Conservation (phyloP, 2,888 invertebrate species). For the Autographa gamma region DNA sequence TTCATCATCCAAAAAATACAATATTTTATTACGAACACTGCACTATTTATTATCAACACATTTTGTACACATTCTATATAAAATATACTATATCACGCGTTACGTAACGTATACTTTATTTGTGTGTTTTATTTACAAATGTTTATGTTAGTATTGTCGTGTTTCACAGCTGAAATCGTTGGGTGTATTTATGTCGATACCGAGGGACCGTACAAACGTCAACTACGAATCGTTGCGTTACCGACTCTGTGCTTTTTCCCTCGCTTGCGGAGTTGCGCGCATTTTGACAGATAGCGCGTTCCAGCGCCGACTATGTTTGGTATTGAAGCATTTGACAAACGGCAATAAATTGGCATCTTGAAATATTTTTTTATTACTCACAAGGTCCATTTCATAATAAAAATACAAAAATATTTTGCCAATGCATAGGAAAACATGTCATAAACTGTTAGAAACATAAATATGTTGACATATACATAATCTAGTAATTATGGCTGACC, state of each 20-base stretch:
- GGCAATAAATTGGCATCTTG: no score
- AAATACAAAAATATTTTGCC: no score
- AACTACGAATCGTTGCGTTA: conserved; percentile 26
- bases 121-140: conserved; percentile 37
- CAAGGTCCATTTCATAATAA: no score
- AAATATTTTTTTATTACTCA: no score
- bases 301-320: conserved; percentile 25
- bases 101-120: conserved; percentile 27
- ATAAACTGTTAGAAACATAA: no score
- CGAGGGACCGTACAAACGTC: conserved; percentile 49
- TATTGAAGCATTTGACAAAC: not conserved
- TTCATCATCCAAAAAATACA: conserved; percentile 72
- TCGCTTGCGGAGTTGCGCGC: conserved; percentile 52
- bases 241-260: conserved; percentile 60
- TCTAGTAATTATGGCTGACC: no score
- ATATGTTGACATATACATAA: no score
- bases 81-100: conserved; percentile 27
- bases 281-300: conserved; percentile 47
- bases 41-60: conserved; percentile 45
- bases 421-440: no score
- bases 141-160: conserved; percentile 42
- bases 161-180: conserved; percentile 41
- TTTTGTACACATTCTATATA: conserved; percentile 26
- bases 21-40: conserved; percentile 52
- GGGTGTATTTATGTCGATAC: conserved; percentile 41